These are phyloP conservation scores for Andrena bucephala DNA, from an alignment of 2,888 invertebrate species.

Conservation along the genomic window DNA sequence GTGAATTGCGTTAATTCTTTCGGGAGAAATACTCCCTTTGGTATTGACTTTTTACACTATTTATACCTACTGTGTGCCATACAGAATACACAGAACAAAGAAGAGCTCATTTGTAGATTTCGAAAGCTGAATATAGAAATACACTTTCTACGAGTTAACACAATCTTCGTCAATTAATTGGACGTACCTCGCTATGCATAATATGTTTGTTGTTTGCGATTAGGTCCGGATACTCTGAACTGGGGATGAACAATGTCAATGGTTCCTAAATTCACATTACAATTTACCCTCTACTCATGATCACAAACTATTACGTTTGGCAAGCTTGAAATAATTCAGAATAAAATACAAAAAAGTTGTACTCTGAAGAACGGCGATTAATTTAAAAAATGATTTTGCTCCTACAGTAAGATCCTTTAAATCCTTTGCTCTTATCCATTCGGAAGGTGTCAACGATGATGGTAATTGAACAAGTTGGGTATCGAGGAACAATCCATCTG, in stretches of 20 bases:
- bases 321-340: too few relatives aligned
- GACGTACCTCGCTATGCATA: conserved; percentile 80
- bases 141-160: neutral
- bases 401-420: conserved; percentile 63
- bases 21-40: neutral
- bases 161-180: neutral
- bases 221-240: conserved; percentile 79
- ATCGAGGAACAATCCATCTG: conserved; percentile 68
- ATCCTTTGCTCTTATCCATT: conserved; percentile 73
- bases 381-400: neutral
- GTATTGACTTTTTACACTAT: neutral
- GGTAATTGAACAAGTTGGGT: conserved; percentile 67
- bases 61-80: neutral
- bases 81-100: neutral
- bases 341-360: neutral
- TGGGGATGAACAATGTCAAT: conserved; percentile 58
- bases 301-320: too few relatives aligned
- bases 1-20: conserved; percentile 6
- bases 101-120: neutral
- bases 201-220: conserved; percentile 82
- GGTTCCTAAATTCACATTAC: conserved; percentile 54
- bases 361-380: neutral
- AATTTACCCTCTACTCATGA: neutral
- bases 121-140: neutral
- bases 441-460: conserved; percentile 60